Conservation (phyloP, 2,888 invertebrate species). For the Drosophila prostipennis region DNA sequence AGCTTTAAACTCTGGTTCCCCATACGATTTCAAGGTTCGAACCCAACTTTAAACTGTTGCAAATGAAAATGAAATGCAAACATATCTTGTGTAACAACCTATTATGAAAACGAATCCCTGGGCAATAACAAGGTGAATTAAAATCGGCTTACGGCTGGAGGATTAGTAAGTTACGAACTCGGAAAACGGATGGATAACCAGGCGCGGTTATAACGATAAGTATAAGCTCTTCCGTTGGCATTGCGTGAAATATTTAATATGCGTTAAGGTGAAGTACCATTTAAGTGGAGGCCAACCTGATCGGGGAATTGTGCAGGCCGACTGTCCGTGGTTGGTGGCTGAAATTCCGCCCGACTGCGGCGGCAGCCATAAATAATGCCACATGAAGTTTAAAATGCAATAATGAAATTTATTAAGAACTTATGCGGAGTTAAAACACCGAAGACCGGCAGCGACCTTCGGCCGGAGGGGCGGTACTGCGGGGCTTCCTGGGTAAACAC, state of each 20-base stretch:
- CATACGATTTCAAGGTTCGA: too few species aligned
- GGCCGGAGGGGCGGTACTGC: constrained; percentile 1
- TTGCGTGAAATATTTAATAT: not conserved
- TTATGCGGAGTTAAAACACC: constrained; percentile 54
- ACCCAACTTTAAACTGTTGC: too few species aligned
- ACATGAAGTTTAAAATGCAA: constrained; percentile 48
- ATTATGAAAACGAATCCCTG: not conserved
- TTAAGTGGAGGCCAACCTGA: constrained; percentile 10
- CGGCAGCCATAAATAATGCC: constrained; percentile 43
- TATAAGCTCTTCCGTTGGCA: constrained; percentile 17
- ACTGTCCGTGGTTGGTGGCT: constrained; percentile 26
- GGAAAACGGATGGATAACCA: not conserved
- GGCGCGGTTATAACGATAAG: not conserved
- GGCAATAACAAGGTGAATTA: constrained; percentile 6
- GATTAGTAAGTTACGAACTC: constrained; percentile 1
- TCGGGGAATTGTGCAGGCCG: constrained; percentile 13
- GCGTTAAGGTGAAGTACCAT: constrained; percentile 3
- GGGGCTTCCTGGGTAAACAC: not conserved
- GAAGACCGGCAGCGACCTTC: constrained; percentile 42
- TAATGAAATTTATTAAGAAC: constrained; percentile 68
- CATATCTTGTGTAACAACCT: too few species aligned
- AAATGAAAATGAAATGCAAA: too few species aligned
- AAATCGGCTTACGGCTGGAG: constrained; percentile 1
- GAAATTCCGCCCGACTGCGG: constrained; percentile 18
- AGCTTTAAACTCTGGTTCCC: too few species aligned